Percentiles rank a stretch among this genome's conserved stretches.
Evolutionary conservation across 2,113 vertebrate genomes (phyloP).

Genomic region (Neolamprologus devosi): DNA sequence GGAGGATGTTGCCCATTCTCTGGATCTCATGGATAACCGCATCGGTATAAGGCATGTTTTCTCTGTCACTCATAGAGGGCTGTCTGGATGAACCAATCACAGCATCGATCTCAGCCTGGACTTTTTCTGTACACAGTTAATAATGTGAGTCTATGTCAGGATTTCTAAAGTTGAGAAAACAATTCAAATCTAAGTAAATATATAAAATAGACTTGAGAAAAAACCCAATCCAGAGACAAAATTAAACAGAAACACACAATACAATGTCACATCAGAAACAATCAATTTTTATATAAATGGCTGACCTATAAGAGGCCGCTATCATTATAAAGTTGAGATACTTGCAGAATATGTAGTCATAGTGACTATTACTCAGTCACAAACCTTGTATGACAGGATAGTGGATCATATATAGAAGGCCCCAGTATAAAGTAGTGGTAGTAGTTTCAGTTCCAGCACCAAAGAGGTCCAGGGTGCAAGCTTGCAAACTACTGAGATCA

Average conservation of each 20-base stretch:
- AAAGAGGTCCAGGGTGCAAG: neutral
- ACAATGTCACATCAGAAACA: neutral
- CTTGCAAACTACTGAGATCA: conserved; percentile 6
- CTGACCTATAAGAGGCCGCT: fast-evolving
- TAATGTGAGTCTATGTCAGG: neutral
- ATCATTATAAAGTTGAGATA: neutral
- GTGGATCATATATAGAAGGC: neutral
- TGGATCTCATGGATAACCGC: conserved; percentile 7
- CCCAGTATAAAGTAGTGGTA: neutral
- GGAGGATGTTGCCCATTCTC: conserved; percentile 69
- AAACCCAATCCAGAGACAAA: neutral
- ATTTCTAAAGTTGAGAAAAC: neutral
- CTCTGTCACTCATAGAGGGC: neutral
- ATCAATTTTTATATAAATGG: neutral
- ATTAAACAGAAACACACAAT: neutral
- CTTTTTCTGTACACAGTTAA: conserved; percentile 6
- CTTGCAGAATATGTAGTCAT: neutral
- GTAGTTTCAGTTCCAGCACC: neutral
- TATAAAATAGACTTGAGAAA: neutral
- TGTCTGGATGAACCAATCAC: neutral
- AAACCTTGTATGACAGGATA: neutral
- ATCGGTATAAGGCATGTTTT: neutral
- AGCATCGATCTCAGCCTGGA: conserved; percentile 67
- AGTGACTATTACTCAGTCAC: neutral
- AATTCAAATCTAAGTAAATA: neutral